Evolutionary conservation across 2,888 invertebrate genomes (phyloP), one percentile per base, ranked within the genome.

Genomic region (Philopedon plagiatum): DNA sequence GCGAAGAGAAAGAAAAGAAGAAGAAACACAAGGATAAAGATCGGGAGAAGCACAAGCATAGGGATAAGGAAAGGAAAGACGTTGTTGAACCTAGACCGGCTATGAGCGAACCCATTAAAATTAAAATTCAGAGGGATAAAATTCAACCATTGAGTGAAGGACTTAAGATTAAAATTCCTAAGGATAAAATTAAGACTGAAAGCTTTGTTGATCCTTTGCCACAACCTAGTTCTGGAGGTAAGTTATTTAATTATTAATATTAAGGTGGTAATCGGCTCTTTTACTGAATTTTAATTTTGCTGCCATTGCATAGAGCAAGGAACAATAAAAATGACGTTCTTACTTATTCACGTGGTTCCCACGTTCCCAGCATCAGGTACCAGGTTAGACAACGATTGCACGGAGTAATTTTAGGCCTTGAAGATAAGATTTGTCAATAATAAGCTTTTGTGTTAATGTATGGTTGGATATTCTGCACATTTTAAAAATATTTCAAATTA

Each of bases 101-200:
- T 1, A 41, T 71, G n/a, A 76, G 75, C 9, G 82, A 83, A 68
- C 84, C 83, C 2, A 82, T 83, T 62, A 91, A 89, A 49, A 90
- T 77, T 46, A 73, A 74, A 44, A 81, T 81, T 32, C 80, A 80
- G 32, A 81, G 79, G 68, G 81, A 81, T 67, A 81, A 80, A 60
- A 78, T 80, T 51, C 78, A 80, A 41, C 75, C 71, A 11, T 46
- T 76, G 21, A 70, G 75, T 8, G 79, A 79, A 13, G 91, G 92
- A 0, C 82, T 95, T 54, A 94, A 94, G 84, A 93, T 95, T 57
- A 95, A 94, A 84, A 95, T 95, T 61, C 91, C 93, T 0, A 94
- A 93, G 81, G 93, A 94, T 75, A 87, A 92, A 60, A 84, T 94
- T 44, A 90, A 91, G 77, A 87, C 87, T 57, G 90, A 86, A 75